Evolutionary conservation across 2,888 invertebrate genomes (phyloP), one percentile per base, ranked within the genome.

Genomic region (Stenotaenia linearis): DNA sequence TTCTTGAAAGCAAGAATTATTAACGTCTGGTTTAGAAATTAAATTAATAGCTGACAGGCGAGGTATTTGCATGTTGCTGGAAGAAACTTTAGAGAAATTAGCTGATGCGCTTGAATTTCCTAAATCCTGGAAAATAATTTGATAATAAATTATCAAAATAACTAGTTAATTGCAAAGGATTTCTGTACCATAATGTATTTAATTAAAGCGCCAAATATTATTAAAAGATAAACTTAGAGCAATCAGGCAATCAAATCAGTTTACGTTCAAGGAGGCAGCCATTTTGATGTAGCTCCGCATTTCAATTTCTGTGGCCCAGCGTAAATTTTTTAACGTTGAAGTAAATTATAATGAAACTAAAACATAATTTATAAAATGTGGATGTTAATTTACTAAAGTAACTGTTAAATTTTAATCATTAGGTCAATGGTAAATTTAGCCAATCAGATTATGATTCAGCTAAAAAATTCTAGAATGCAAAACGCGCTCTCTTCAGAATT

Each of bases 401-500:
- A n/a, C 12, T 7, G n/a, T 69, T 69, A 12, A 1, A 10, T 7
- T 15, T 69, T 28, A 1, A n/a, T 28, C 9, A 2, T 21, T 28
- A 10, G 10, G 10, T 12, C 10, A 28, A 28, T 69, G 21, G 18
- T 6, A 69, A 69, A 15, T 69, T 28, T 69, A 69, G 9, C 69
- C 69, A 69, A 69, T 69, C 10, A 69, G 25, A 28, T 15, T n/a
- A 6, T 15, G 12, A 69, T 15, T 10, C 25, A 28, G 5, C n/a
- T 69, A 23, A 28, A 7, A 23, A 69, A 4, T 69, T 69, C 69
- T 69, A n/a, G 69, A 69, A 28, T 25, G 3, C 25, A 1, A 69
- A 69, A 69, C 69, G 69, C 69, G 69, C 69, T 69, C 69, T 69
- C 69, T 69, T 69, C 69, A 6, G 69, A 69, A 69, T n/a, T 0